Evolutionary conservation across 1,140 invertebrate species (phyloP), one percentile per base, ranked within the genome.

Genomic region (Eriosoma lanigerum): DNA sequence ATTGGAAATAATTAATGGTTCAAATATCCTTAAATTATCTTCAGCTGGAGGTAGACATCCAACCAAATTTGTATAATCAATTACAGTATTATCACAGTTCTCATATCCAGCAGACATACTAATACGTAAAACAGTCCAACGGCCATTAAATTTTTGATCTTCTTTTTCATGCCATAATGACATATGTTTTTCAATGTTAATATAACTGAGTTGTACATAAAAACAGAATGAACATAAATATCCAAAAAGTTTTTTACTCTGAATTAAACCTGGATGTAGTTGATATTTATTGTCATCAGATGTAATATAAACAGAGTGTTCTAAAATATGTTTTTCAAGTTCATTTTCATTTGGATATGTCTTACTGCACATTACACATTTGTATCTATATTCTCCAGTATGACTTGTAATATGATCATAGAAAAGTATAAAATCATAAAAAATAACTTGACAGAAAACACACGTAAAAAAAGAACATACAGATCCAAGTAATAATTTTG

Each of bases 171-270:
- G 75, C 10, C 21, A 3, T 1, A 1, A 44, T 44, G 2, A 1
- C 75, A 78, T 78, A 78, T 78, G 75, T 29, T 60, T 78, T 6
- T 29, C 38, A 5, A 60, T 46, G 15, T 78, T 78, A n/a, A 62
- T 62, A n/a, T 78, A 78, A 46, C 44, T 0, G 19, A 78, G 21
- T 58, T 78, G 75, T 26, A 78, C 15, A 48, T 26, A 78, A 60
- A 62, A n/a, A 48, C 75, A 78, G 62, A 78, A 78, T 26, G 75
- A 52, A 62, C 75, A 78, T 48, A 78, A 48, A 48, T 78, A 78
- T 24, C 75, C 75, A 62, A 78, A 24, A 26, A 78, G 0, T 17
- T 46, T 29, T 1, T 21, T 60, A 15, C 12, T 15, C 5, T 29
- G 8, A n/a, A 62, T 46, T 21, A 56, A 38, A 78, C 26, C 48